Conservation (phyloP, 2,797 vertebrate species). For the Falco novaeseelandiae region DNA sequence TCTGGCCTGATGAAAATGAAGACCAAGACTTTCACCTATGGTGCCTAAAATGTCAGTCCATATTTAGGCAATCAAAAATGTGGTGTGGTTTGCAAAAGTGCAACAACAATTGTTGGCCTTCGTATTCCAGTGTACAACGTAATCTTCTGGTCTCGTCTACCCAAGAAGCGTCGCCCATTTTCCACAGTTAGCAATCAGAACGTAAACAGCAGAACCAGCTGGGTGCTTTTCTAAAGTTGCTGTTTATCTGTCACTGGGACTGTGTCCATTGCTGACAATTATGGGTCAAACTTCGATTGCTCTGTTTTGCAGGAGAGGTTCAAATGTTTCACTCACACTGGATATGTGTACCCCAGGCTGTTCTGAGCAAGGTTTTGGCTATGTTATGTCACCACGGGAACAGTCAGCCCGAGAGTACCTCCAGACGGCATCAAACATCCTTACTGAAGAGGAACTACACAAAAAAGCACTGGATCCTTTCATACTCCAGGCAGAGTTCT, state of each 20-base stretch:
- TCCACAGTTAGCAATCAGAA: background rate
- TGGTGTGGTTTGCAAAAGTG: background rate
- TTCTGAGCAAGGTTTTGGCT: conserved; percentile 91
- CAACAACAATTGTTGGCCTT: background rate
- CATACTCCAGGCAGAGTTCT: conserved; percentile 94
- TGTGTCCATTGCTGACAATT: background rate
- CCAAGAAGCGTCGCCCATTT: background rate
- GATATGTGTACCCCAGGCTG: conserved; percentile 98
- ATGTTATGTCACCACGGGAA: conserved; percentile 92
- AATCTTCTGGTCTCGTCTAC: background rate
- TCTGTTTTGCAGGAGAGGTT: conserved; percentile 87
- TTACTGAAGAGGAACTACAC: conserved; percentile 89
- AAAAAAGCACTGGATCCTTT: conserved; percentile 92
- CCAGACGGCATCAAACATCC: conserved; percentile 86
- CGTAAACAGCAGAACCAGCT: background rate
- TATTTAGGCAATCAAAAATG: background rate
- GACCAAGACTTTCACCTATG: background rate
- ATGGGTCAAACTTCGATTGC: background rate
- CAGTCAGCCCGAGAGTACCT: conserved; percentile 92
- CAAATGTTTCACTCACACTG: conserved; percentile 96
- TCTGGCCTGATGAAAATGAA: background rate
- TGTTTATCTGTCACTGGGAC: background rate
- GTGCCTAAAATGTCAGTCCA: background rate
- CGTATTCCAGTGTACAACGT: background rate
- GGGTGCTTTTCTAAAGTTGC: background rate